These are phyloP conservation scores for Sitta carolinensis DNA, from an alignment of 2,797 vertebrate species.

Conservation along the genomic window DNA sequence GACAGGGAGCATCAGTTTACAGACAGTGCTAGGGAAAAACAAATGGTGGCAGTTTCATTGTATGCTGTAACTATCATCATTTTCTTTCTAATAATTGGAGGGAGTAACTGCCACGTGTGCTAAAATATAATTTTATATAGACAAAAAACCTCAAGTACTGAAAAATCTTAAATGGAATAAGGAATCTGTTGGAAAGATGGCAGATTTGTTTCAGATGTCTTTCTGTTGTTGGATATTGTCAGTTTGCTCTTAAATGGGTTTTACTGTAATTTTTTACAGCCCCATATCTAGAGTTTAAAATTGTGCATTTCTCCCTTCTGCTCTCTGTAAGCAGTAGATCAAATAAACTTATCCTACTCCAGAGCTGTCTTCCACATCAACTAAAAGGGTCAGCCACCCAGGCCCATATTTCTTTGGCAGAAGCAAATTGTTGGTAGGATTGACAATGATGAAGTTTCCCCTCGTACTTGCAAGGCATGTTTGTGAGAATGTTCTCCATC, in stretches of 20 bases:
- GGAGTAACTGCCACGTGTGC: background rate
- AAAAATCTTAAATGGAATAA: background rate
- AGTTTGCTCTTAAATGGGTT: background rate
- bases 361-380: background rate
- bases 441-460: background rate
- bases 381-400: background rate
- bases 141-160: background rate
- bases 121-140: background rate
- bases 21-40: background rate
- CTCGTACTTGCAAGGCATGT: background rate
- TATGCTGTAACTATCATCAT: background rate
- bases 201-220: background rate
- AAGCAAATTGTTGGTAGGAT: background rate
- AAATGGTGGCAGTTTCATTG: background rate
- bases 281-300: background rate
- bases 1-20: background rate
- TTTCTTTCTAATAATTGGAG: background rate
- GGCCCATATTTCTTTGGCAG: background rate
- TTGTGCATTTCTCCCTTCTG: background rate
- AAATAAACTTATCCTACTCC: background rate
- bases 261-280: background rate
- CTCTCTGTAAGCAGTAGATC: background rate
- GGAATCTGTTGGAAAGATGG: background rate
- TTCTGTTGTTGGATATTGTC: background rate
- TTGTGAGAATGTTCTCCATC: background rate